Evolutionary conservation across 2,888 invertebrate genomes (phyloP).

Genomic region (Metopia argyrocephala): DNA sequence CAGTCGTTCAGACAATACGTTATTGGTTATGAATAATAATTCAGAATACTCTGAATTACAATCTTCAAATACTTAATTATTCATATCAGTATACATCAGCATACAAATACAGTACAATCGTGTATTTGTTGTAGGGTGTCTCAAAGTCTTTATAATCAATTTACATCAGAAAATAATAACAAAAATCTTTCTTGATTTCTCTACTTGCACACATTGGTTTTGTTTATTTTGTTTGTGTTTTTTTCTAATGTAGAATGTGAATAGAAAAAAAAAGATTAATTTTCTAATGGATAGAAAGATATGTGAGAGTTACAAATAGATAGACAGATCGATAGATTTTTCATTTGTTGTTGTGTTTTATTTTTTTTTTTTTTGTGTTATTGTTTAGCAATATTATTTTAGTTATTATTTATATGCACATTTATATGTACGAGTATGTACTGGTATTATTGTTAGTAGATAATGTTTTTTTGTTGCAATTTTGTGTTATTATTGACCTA

Average conservation of each 20-base stretch:
- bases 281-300: conserved; percentile 50
- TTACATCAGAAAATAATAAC: not conserved
- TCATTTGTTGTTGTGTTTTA: conserved; percentile 40
- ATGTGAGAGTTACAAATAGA: conserved; percentile 20
- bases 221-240: no score
- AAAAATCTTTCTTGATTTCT: conserved; percentile 13
- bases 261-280: no score
- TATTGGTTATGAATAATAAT: no score
- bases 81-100: no score
- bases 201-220: not conserved
- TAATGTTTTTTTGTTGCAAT: conserved; percentile 68
- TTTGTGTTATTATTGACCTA: conserved; percentile 78
- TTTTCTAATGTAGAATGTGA: no score
- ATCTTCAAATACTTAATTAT: no score
- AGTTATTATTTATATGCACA: no score
- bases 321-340: conserved; percentile 36
- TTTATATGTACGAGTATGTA: no score
- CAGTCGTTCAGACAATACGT: no score
- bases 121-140: not conserved
- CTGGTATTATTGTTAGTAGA: conserved; percentile 53
- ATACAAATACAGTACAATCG: no score
- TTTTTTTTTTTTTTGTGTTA: conserved; percentile 31
- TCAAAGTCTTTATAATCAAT: conserved; percentile 9
- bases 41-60: no score
- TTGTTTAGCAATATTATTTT: conserved; percentile 43